Base-by-base conservation (phyloP, 2,113 vertebrate species). In the Arvicanthis niloticus region DNA sequence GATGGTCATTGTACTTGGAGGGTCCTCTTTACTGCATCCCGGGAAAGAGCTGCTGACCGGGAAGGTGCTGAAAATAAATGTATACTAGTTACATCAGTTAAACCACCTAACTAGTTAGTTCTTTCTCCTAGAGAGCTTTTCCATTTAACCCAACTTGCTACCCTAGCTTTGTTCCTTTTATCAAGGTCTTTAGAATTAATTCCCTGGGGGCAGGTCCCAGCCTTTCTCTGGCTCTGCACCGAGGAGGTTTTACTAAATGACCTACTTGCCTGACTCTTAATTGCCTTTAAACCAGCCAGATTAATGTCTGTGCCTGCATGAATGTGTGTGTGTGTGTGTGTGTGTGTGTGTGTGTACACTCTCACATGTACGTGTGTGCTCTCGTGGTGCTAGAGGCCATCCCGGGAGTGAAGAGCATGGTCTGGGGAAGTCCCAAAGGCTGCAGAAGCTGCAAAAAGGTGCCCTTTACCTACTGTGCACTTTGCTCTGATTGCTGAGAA, bases 151-250 rank as follows among this genome's bases (percentile, higher is more conserved):
- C 26, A 78, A n/a, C 65, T 91, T 89, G 70, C 75, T 84, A 80
- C 7, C 56, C 42, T 80, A 53, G n/a, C 24, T 95, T 97, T 95
- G 48, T 67, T 81, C 8, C 34, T 88, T 96, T 91, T 85, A 84
- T 72, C 62, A 87, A 58, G 8, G 31, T 62, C 40, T 58, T 96
- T 92, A 70, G 48, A 91, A 90, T 84, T 56, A 78, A 76, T 75
- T 85, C 4, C 62, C 34, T 7, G n/a, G 76, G 9, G 37, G n/a
- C 34, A 87, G 31, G 17, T 73, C 60, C 60, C 65, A 48, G 67
- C 81, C 31, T 91, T 67, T 87, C 82, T 95, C 40, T 95, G 53
- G 31, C 40, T n/a, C 72, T 95, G 17, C 40, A 34, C 37, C 93
- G 29, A 26, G 17, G 42, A 19, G 53, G 42, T 45, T 45, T 72